Percentiles rank a stretch among this genome's conserved stretches.
Evolutionary conservation across 2,113 vertebrate genomes (phyloP).

Genomic region (Buteo buteo): DNA sequence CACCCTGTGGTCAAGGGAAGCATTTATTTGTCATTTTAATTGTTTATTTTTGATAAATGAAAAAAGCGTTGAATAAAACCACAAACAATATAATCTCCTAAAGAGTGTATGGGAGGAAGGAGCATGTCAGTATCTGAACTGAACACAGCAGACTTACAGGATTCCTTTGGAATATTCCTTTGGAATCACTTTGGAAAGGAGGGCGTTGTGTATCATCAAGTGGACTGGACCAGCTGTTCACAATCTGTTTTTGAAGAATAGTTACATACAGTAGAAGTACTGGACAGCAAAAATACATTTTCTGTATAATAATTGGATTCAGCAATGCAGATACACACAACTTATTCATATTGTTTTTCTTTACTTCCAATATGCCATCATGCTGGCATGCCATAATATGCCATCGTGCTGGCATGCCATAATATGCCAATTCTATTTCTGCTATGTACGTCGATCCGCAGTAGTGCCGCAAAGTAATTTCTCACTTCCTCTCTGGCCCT

Average conservation of each 20-base stretch:
- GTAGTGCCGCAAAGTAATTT: background rate
- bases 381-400: background rate
- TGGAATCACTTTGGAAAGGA: background rate
- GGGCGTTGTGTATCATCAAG: background rate
- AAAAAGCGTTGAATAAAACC: background rate
- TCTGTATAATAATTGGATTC: background rate
- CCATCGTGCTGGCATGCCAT: background rate
- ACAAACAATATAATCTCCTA: background rate
- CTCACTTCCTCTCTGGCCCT: background rate
- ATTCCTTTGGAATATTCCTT: background rate
- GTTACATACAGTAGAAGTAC: background rate
- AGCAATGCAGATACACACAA: background rate
- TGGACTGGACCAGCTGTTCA: background rate
- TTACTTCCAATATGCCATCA: background rate
- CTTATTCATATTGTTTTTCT: background rate
- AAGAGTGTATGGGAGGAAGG: background rate
- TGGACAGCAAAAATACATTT: background rate
- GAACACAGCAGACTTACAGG: background rate
- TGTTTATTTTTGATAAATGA: background rate
- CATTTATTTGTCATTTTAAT: background rate
- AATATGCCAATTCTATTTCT: background rate
- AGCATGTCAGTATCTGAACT: background rate
- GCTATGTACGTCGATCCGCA: background rate
- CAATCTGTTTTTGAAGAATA: background rate
- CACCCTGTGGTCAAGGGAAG: background rate